Evolutionary conservation across 2,888 invertebrate genomes (phyloP).

Genomic region (Taenaris catops): DNA sequence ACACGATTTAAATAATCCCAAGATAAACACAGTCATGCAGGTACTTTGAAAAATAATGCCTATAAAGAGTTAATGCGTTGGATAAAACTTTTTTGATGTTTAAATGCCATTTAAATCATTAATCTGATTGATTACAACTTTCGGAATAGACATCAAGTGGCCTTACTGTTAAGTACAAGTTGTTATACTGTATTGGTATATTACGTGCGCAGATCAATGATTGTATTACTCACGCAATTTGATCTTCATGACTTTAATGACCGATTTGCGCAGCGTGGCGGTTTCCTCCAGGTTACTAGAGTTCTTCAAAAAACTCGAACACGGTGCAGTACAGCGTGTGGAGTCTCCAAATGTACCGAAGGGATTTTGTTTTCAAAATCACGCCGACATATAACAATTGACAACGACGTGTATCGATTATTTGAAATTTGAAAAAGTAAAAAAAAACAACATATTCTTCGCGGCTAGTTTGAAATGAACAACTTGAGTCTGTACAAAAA

Average conservation of each 20-base stretch:
- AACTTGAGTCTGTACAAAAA: background rate
- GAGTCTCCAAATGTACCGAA: constrained; percentile 24
- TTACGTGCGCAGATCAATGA: too few relatives aligned
- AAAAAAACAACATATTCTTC: constrained; percentile 32
- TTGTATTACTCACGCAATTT: constrained; percentile 75
- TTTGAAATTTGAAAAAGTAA: constrained; percentile 51
- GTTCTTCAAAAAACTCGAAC: constrained; percentile 15
- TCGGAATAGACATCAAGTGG: too few relatives aligned
- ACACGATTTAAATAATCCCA: too few relatives aligned
- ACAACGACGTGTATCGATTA: constrained; percentile 63
- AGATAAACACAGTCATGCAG: too few relatives aligned
- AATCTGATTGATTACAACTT: too few relatives aligned
- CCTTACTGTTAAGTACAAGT: too few relatives aligned
- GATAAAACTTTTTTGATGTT: too few relatives aligned
- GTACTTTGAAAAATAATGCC: too few relatives aligned
- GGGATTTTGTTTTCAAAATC: constrained; percentile 52
- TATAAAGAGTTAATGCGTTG: too few relatives aligned
- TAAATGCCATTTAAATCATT: too few relatives aligned
- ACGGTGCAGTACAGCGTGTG: constrained; percentile 15
- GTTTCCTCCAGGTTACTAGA: constrained; percentile 45
- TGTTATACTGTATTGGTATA: too few relatives aligned
- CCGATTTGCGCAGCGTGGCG: constrained; percentile 70
- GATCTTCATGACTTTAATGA: constrained; percentile 77
- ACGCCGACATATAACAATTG: constrained; percentile 65
- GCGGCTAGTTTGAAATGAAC: constrained; percentile 27